Percentiles rank a stretch among this genome's conserved stretches.
Conservation (phyloP, 2,797 vertebrate genomes). For the Rhabdophis nuchalis region DNA sequence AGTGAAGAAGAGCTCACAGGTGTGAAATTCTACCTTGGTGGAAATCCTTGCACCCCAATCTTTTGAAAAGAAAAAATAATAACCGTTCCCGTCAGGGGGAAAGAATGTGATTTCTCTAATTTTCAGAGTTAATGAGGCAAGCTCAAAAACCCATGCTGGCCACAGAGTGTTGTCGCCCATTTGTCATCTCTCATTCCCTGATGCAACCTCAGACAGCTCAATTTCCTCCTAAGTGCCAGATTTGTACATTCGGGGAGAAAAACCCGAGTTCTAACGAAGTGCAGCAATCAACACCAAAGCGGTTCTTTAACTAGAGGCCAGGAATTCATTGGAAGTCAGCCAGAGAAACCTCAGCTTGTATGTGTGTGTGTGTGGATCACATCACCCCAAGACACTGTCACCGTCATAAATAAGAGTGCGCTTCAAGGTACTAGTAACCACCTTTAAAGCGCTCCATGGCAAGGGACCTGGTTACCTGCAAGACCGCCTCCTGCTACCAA, state of each 20-base stretch:
- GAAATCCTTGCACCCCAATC: not conserved
- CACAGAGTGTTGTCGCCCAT: not conserved
- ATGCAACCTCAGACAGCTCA: not conserved
- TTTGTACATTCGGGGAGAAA: not conserved
- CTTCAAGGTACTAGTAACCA: no score
- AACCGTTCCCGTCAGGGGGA: no score
- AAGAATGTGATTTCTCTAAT: not conserved
- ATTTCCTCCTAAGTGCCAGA: not conserved
- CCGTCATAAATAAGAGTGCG: not conserved
- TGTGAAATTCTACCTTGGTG: not conserved
- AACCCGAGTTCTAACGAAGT: not conserved
- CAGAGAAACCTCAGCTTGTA: not conserved
- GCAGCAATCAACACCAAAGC: not conserved
- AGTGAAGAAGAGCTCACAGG: not conserved
- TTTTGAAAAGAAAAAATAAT: not conserved
- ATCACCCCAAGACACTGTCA: not conserved
- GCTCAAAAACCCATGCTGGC: no score
- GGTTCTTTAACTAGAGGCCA: not conserved
- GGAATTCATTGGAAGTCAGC: not conserved
- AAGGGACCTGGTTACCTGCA: no score
- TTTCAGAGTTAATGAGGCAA: not conserved
- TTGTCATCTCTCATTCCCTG: not conserved
- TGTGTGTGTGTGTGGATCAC: no score
- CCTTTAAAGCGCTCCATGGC: no score
- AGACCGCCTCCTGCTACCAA: no score